Percentiles rank a stretch among this genome's conserved stretches.
Evolutionary conservation across 2,888 invertebrate species (phyloP).

Genomic region (Melinopterus prodromus): DNA sequence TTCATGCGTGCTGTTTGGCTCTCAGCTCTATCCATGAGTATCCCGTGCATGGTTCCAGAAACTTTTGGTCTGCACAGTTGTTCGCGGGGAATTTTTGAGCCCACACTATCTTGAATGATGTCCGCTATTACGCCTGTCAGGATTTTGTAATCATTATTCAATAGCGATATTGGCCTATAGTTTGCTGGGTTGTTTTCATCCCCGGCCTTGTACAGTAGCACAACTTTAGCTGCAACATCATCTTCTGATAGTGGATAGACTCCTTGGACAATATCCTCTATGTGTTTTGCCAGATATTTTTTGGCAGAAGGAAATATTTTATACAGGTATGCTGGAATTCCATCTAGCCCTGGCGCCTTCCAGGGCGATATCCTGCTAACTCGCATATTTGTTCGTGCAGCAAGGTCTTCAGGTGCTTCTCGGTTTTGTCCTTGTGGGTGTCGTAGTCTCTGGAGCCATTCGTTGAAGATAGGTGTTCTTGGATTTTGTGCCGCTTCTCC

Average conservation of each 20-base stretch:
- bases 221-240: conserved; percentile 23
- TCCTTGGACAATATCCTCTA: no score
- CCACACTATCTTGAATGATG: neutral
- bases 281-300: no score
- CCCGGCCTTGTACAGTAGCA: conserved; percentile 28
- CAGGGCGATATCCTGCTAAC: neutral
- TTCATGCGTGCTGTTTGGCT: conserved; percentile 8
- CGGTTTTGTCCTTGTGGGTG: no score
- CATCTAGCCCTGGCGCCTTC: neutral
- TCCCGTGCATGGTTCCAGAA: conserved; percentile 27
- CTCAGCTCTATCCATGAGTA: neutral
- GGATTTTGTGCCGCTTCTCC: no score
- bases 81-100: conserved; percentile 11
- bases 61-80: conserved; percentile 17
- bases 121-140: conserved; percentile 24
- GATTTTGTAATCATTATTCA: conserved; percentile 31
- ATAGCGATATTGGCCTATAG: conserved; percentile 28
- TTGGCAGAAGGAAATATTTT: no score
- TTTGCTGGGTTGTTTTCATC: conserved; percentile 17
- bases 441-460: neutral
- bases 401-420: neutral
- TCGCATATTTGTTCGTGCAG: neutral
- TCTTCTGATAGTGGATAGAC: neutral
- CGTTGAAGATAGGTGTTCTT: neutral
- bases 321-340: no score